Evolutionary conservation across 2,888 invertebrate genomes (phyloP), one percentile per base, ranked within the genome.

Genomic region (Rotaria macrura): DNA sequence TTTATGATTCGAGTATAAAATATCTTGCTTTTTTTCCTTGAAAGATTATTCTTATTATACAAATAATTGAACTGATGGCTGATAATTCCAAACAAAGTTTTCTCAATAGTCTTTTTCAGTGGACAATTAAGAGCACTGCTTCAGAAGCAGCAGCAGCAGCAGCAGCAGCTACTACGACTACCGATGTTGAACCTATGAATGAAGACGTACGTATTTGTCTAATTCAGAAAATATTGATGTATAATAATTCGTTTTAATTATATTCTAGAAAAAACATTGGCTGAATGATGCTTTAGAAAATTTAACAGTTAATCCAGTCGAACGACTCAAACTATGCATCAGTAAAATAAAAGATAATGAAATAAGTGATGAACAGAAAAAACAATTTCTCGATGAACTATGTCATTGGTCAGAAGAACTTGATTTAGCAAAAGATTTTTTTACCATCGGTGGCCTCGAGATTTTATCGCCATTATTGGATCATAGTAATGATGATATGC

Each of bases 371-470:
- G 92, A 92, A 10, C 92, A 94, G 86, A 92, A 93, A 0, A 90
- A 92, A 0, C 92, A 93, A 47, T 93, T 94, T 0, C 92, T 95
- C n/a, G 93, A 93, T 52, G 92, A 92, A 57, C 92, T 95, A 29
- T 89, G 93, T 29, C 94, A 94, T 84, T 93, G 93, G 89, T 93
- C 94, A 84, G 94, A 94, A 89, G 93, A 94, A 87, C 93, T 95
- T 79, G 95, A 96, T 90, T 92, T 94, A 86, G 95, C 95, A 2
- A 94, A 94, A 79, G 94, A 95, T 92, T 95, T 95, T 89, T 93
- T 94, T 89, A 95, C 95, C 91, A 93, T 95, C 89, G 95, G 95
- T 10, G 96, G 95, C 0, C 94, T 94, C 87, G 91, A 93, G 0
- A 92, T 94, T 29, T 93, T 96, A 86, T 92, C 93, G 0, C 91